Conservation (phyloP, 2,797 vertebrate species). For the Gypaetus barbatus region DNA sequence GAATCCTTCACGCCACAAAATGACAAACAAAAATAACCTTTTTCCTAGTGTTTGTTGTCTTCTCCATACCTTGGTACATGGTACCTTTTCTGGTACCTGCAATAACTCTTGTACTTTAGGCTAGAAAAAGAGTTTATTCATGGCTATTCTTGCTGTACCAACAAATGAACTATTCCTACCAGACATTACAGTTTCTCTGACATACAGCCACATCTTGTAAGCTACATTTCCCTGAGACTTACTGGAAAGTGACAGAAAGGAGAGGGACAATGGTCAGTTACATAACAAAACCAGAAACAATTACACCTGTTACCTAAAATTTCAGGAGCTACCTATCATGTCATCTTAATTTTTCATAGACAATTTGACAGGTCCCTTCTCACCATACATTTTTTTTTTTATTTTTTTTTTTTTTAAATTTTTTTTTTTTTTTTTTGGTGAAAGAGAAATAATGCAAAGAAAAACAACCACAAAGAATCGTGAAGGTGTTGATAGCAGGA, state of each 20-base stretch:
- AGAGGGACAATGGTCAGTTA: background rate
- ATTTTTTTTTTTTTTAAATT: no score
- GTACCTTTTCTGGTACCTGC: background rate
- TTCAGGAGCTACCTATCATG: background rate
- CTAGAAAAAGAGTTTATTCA: background rate
- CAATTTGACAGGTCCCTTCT: background rate
- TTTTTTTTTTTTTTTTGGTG: no score
- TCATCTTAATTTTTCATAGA: background rate
- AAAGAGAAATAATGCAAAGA: background rate
- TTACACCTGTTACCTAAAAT: background rate
- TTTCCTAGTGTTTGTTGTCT: background rate
- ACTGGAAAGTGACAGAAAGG: background rate
- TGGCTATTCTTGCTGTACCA: background rate
- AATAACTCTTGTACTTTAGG: background rate
- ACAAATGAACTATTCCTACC: background rate
- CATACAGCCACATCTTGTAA: background rate
- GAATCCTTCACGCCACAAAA: background rate
- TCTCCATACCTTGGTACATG: background rate
- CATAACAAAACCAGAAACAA: background rate
- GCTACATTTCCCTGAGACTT: background rate
- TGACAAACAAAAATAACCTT: background rate
- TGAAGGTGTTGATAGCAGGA: background rate
- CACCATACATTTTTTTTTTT: background rate
- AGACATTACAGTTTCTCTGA: background rate
- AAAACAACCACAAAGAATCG: background rate